Percentiles rank a stretch among this genome's conserved stretches.
Conservation (phyloP, 2,113 vertebrate species). For the Bettongia penicillata region DNA sequence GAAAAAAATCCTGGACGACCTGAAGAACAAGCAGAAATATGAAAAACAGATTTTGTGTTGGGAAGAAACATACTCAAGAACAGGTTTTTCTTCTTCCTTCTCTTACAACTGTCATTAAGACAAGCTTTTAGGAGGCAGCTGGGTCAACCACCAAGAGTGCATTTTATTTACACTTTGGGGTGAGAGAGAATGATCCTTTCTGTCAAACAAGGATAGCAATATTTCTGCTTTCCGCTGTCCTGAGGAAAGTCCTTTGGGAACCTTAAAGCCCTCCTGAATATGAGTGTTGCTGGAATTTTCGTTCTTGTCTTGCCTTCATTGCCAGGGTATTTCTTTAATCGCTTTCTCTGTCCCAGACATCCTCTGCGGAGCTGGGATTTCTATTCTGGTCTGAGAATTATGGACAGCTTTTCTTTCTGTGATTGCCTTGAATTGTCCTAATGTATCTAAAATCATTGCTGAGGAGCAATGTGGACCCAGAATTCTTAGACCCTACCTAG, state of each 20-base stretch:
- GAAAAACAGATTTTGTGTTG: slow-evolving; percentile 64
- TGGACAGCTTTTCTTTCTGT: background rate
- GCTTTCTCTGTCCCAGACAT: background rate
- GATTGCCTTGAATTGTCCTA: background rate
- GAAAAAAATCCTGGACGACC: slow-evolving; percentile 64
- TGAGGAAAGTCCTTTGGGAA: background rate
- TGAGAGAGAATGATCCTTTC: background rate
- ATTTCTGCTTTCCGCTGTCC: background rate
- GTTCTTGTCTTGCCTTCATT: background rate
- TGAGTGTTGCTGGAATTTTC: background rate
- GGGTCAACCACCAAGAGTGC: background rate
- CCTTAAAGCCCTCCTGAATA: background rate
- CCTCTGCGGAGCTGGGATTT: background rate
- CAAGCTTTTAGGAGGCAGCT: slow-evolving; percentile 35
- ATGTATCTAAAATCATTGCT: background rate
- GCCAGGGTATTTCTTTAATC: background rate
- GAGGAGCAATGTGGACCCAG: slow-evolving; percentile 3
- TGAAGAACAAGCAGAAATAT: slow-evolving; percentile 67
- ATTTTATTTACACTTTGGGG: background rate
- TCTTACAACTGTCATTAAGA: slow-evolving; percentile 31
- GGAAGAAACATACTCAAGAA: slow-evolving; percentile 65
- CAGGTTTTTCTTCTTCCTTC: slow-evolving; percentile 76
- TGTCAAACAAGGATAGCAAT: background rate
- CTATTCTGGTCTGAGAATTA: background rate
- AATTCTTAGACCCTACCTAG: background rate